Evolutionary conservation across 2,113 vertebrate species (phyloP), one percentile per base, ranked within the genome.

Genomic region (Sceloporus undulatus): DNA sequence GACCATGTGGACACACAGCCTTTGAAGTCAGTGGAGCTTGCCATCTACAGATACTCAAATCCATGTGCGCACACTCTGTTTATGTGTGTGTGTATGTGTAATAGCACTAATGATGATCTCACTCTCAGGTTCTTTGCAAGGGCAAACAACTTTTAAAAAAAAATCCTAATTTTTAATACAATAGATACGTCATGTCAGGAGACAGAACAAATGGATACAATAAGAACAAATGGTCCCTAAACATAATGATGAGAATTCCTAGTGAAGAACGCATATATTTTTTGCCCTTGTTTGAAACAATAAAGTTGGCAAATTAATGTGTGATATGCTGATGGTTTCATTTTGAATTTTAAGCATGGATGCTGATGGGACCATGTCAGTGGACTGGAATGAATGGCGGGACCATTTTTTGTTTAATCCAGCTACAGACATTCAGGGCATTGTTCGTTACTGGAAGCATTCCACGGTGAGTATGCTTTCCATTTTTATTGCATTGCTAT

Each of bases 321-420:
- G 85, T 90, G 52, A 25, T 11, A 78, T 70, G 27, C n/a, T 2
- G 85, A 73, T 38, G 85, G 73, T 27, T 87, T 85, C 81, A 87
- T 16, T 5, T 76, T 42, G 13, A 74, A 87, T 16, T 86, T 94
- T 66, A 93, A 99, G 98, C 92, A 99, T 99, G 90, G 98, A 99
- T 96, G 96, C 96, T 68, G 98, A 99, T 86, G 98, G 98, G 25
- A 98, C 97, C 18, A 98, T 99, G 98, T 97, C 98, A 89, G 97
- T 99, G 40, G 98, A 99, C 94, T 99, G 98, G 98, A 98, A 98
- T 79, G 98, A 99, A 87, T 99, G 98, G 98, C 96, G 98, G 74
- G 98, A 99, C 86, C 98, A 99, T 92, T 99, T 99, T 94, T 96
- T 98, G 90, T 97, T 99, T 88, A 98, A 97, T 90, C 98, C 98